Conservation (phyloP, 2,888 invertebrate species). For the Drosophila buzzatii region DNA sequence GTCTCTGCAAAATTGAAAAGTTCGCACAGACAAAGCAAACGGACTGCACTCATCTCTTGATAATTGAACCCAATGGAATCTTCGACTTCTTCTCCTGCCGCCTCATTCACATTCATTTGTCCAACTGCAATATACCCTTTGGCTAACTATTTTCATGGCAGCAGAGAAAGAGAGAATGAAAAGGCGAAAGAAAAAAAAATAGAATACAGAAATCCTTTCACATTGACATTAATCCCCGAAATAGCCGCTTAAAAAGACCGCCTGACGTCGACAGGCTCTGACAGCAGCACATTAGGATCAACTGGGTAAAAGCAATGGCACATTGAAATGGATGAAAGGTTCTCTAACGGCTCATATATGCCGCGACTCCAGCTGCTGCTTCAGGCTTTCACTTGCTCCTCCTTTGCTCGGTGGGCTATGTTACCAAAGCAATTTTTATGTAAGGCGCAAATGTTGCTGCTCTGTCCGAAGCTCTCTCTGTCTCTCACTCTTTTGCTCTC, state of each 20-base stretch:
- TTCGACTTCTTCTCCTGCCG: neutral
- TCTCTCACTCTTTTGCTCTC: neutral
- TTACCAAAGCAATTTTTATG: slow-evolving; percentile 57
- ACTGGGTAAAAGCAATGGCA: slow-evolving; percentile 35
- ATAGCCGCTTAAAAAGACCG: slow-evolving; percentile 66
- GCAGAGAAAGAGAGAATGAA: neutral
- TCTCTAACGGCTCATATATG: slow-evolving; percentile 16
- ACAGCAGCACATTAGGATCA: slow-evolving; percentile 77
- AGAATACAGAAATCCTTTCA: slow-evolving; percentile 61
- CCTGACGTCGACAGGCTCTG: slow-evolving; percentile 69
- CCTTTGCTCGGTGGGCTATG: neutral
- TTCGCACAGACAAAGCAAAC: neutral
- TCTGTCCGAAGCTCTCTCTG: neutral
- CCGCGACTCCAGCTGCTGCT: slow-evolving; percentile 10
- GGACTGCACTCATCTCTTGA: slow-evolving; percentile 6
- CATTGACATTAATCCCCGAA: slow-evolving; percentile 78
- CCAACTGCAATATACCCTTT: slow-evolving; percentile 12
- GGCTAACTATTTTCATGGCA: neutral
- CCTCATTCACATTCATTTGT: neutral
- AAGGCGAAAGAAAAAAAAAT: slow-evolving; percentile 10
- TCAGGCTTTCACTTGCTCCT: neutral
- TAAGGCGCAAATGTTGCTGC: slow-evolving; percentile 20
- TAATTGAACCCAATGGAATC: neutral
- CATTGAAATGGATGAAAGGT: slow-evolving; percentile 41
- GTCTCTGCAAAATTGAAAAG: neutral